Base-by-base conservation (phyloP, 2,888 invertebrate genomes). In the Tinea semifulvella region DNA sequence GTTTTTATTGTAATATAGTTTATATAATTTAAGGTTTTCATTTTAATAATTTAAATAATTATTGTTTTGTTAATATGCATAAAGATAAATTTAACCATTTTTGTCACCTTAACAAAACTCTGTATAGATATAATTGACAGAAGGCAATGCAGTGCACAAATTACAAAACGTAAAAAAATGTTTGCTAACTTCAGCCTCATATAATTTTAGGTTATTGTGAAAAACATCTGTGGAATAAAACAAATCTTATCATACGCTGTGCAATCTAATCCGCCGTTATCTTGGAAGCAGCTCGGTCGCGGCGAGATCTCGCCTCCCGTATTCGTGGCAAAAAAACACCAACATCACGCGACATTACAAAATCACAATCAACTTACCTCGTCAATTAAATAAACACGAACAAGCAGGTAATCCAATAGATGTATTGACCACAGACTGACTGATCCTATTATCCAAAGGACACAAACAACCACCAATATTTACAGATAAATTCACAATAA, bases 191-290 rank as follows among this genome's bases (percentile, higher is more conserved):
- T n/a, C n/a, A n/a, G n/a, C n/a, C n/a, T n/a, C n/a, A 14, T 31
- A 31, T 13, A 31, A 31, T 31, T 31, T 31, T 13, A 31, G 31
- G 31, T 31, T 13, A 31, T n/a, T 31, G 13, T 13, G 31, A 2
- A 31, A 13, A 31, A 31, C 31, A 36, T 36, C 18, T 18, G 36
- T 36, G 16, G 36, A 18, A 36, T 35, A 14, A 47, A 44, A 50
- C 43, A 49, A 39, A 47, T 70, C 66, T 79, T 76, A 79, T 79
- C 77, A 71, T 61, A 66, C 66, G n/a, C 68, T 66, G 63, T 56
- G 63, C 73, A 69, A 75, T 75, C 72, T 67, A 70, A 73, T 73
- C 68, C 65, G 63, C 75, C 79, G 79, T 76, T 79, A 79, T 79
- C 79, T 74, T 52, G 48, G 48, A 48, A 16, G 31, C 13, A 11